phyloP scores from a whole-genome alignment of 2,797 vertebrate species.

The Chanos chanos region DNA sequence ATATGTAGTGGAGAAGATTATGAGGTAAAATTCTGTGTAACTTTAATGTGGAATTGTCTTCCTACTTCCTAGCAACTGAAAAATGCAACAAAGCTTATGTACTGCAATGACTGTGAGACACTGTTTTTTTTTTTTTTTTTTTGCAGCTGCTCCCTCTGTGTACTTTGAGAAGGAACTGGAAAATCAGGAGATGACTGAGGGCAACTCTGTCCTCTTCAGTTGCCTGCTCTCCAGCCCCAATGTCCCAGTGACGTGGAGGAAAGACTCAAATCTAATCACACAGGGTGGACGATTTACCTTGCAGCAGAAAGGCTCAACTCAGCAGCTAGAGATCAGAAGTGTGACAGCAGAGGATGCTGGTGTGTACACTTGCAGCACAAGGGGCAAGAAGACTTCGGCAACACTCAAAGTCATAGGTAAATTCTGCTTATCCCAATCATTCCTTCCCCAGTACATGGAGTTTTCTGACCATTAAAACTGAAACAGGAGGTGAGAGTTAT shows the following conservation, averaged over 20 bases:
- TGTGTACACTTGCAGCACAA: constrained; percentile 74
- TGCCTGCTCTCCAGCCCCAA: constrained; percentile 79
- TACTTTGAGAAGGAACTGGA: constrained; percentile 77
- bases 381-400: constrained; percentile 74
- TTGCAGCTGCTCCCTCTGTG: constrained; percentile 68
- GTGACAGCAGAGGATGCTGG: constrained; percentile 71
- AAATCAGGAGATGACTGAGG: constrained; percentile 71
- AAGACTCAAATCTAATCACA: constrained; percentile 65
- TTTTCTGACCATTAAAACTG: too few relatives aligned
- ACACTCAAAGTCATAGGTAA: constrained; percentile 77
- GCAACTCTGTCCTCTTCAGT: constrained; percentile 65
- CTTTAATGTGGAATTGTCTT: too few relatives aligned
- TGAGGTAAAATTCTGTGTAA: too few relatives aligned
- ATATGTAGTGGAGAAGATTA: background rate
- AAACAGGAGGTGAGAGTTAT: too few relatives aligned
- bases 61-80: too few relatives aligned
- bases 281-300: constrained; percentile 71
- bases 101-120: background rate
- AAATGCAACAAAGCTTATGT: too few relatives aligned
- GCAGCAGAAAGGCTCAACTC: constrained; percentile 62
- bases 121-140: constrained; percentile 2
- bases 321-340: constrained; percentile 68
- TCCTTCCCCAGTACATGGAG: too few relatives aligned
- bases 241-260: constrained; percentile 80
- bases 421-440: too few relatives aligned